Percentiles rank a stretch among this genome's conserved stretches.
Evolutionary conservation across 2,888 invertebrate species (phyloP).

Genomic region (Aromia moschata): DNA sequence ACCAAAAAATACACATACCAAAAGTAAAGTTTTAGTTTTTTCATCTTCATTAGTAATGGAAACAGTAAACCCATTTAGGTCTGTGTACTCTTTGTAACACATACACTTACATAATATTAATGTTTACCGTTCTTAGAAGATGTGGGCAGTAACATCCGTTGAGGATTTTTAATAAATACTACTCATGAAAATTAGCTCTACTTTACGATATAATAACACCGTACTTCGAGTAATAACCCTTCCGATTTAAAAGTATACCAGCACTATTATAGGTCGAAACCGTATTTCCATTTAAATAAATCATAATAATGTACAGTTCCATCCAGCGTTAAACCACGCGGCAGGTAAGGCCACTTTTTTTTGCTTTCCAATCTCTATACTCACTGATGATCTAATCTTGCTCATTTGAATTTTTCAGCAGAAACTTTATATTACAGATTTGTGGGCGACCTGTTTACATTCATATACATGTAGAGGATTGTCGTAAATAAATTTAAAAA

Average conservation of each 20-base stretch:
- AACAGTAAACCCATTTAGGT: too few species aligned
- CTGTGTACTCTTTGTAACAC: too few species aligned
- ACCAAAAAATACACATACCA: too few species aligned
- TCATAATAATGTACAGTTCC: background rate
- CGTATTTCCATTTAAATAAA: background rate
- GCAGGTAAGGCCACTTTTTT: background rate
- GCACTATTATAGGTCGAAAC: background rate
- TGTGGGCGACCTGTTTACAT: slow-evolving; percentile 11
- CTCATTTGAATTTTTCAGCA: background rate
- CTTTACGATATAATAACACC: background rate
- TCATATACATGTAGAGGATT: slow-evolving; percentile 10
- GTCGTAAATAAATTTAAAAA: slow-evolving; percentile 8
- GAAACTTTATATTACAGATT: background rate
- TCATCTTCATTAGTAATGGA: too few species aligned
- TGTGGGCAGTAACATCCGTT: background rate
- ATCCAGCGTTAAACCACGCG: background rate
- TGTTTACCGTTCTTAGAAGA: too few species aligned
- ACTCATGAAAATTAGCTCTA: background rate
- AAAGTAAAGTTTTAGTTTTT: too few species aligned
- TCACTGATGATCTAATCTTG: slow-evolving; percentile 4
- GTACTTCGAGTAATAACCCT: background rate
- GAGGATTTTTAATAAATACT: background rate
- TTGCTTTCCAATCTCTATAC: too few species aligned
- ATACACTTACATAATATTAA: too few species aligned
- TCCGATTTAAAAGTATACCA: background rate